These are phyloP conservation scores for Apodemia mormo DNA, from an alignment of 2,888 invertebrate species.

Conservation along the genomic window DNA sequence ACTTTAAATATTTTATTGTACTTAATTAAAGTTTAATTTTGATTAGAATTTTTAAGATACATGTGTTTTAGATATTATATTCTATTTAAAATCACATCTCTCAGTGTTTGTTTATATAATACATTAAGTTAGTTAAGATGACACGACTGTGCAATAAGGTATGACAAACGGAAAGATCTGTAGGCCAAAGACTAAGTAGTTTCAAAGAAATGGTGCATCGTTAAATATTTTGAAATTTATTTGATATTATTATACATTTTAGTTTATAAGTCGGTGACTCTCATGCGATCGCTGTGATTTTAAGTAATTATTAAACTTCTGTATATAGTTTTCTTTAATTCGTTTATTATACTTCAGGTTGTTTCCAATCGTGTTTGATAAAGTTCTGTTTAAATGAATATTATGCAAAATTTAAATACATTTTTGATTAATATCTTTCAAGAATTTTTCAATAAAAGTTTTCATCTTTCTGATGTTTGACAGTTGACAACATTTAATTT, in stretches of 20 bases:
- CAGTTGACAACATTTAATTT: too few species aligned
- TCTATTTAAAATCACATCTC: slow-evolving; percentile 38
- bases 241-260: slow-evolving; percentile 35
- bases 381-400: too few species aligned
- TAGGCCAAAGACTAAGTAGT: slow-evolving; percentile 70
- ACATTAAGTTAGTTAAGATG: slow-evolving; percentile 41
- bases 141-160: slow-evolving; percentile 61
- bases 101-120: slow-evolving; percentile 45
- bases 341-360: neutral
- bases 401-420: too few species aligned
- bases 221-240: slow-evolving; percentile 21
- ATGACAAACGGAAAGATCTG: slow-evolving; percentile 70
- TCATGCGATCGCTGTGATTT: slow-evolving; percentile 79
- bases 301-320: slow-evolving; percentile 56
- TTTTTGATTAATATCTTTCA: too few species aligned
- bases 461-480: too few species aligned
- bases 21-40: slow-evolving; percentile 54
- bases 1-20: slow-evolving; percentile 66
- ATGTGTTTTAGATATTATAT: slow-evolving; percentile 28
- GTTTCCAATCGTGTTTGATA: neutral
- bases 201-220: slow-evolving; percentile 27
- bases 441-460: too few species aligned
- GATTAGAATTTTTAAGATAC: slow-evolving; percentile 18
- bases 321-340: slow-evolving; percentile 38
- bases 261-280: slow-evolving; percentile 70